These are phyloP conservation scores for Noctilio leporinus DNA, from an alignment of 2,113 vertebrate genomes.

Conservation along the genomic window DNA sequence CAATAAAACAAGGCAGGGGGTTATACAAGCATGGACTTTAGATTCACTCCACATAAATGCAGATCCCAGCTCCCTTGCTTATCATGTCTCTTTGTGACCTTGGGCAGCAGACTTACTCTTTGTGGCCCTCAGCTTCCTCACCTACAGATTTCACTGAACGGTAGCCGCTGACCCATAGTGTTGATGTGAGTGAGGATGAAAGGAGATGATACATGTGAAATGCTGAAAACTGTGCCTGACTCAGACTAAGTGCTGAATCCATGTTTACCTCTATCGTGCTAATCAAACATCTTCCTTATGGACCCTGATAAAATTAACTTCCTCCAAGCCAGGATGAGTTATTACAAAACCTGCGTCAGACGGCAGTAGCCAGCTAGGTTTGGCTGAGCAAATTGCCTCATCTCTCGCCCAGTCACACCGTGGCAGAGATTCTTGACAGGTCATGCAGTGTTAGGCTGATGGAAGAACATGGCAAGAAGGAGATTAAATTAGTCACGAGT, in stretches of 20 bases:
- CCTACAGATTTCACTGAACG: neutral
- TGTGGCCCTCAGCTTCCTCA: neutral
- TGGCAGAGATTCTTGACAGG: conserved; percentile 29
- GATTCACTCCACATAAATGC: neutral
- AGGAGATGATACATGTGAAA: neutral
- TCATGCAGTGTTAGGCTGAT: conserved; percentile 19
- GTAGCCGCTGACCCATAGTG: neutral
- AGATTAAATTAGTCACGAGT: conserved; percentile 35
- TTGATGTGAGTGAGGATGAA: neutral
- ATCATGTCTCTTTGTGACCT: neutral
- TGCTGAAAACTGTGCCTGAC: neutral
- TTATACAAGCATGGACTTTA: neutral
- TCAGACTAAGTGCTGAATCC: neutral
- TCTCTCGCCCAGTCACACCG: conserved; percentile 49
- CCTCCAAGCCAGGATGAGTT: neutral
- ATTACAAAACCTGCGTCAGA: neutral
- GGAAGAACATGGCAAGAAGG: conserved; percentile 32
- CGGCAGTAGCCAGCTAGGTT: neutral
- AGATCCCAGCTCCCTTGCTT: neutral
- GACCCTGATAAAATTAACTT: neutral
- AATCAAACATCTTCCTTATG: neutral
- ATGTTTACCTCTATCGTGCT: neutral
- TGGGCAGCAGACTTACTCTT: neutral
- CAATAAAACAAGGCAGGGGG: neutral
- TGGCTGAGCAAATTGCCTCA: conserved; percentile 51